Evolutionary conservation across 2,888 invertebrate genomes (phyloP), one percentile per base, ranked within the genome.

Genomic region (Drosophila paramelanica): DNA sequence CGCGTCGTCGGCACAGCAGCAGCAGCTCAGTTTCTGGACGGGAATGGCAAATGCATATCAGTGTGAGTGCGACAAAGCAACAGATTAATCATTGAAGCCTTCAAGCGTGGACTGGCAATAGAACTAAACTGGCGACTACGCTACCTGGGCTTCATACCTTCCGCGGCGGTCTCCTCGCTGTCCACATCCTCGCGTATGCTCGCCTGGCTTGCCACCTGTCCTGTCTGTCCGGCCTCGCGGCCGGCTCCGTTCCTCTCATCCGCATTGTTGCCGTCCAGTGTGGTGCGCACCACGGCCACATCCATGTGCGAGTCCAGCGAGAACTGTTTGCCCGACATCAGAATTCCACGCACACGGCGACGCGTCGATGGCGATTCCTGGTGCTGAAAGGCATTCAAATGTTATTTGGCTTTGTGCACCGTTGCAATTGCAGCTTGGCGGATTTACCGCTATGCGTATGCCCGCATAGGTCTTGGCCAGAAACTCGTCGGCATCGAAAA

Each of bases 291-390:
- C 20, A 97, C 79, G 6, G 76, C 97, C 89, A 98, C 94, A 91
- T 98, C 98, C 95, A 98, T 95, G 89, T 97, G 95, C 0, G 98
- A 98, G 93, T 98, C 98, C 80, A 98, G 93, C 0, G 97, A 98
- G 92, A 96, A 97, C 92, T 97, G 97, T 92, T 97, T 97, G 39
- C 97, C 97, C 1, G 96, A 95, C 95, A 97, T 96, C 84, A 97
- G 93, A 91, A 98, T 97, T 8, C 97, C 97, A 27, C 96, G 95
- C 77, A 98, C 96, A 47, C 97, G 94, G 17, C 97, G 94, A 33
- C 97, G 94, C 95, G 97, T 97, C 50, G 97, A 97, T 94, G 92
- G 85, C 89, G 93, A 93, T 57, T 93, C 92, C 76, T 93, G 92
- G 65, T 91, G 91, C 92, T 93, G 65, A 4, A 25, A 31, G 17